Evolutionary conservation across 1,140 invertebrate genomes (phyloP).

Genomic region (Acyrthosiphon pisum): DNA sequence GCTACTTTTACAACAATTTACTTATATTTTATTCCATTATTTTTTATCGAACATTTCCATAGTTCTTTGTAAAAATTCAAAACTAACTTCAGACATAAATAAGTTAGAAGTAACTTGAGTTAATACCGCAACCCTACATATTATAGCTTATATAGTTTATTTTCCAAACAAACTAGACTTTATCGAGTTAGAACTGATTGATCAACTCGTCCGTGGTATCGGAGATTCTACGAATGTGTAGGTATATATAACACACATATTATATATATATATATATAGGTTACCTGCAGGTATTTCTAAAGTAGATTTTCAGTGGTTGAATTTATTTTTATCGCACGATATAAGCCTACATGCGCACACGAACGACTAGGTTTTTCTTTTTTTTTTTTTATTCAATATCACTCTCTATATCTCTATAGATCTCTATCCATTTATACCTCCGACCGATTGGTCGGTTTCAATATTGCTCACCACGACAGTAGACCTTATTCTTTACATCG

Average conservation of each 20-base stretch:
- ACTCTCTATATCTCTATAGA: neutral
- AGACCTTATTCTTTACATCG: neutral
- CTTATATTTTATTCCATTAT: constrained; percentile 4
- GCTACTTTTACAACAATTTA: neutral
- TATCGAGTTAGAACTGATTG: neutral
- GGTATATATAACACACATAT: neutral
- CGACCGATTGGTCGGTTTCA: neutral
- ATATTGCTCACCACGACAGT: neutral
- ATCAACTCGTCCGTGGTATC: neutral
- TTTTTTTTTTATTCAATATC: neutral
- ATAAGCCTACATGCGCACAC: neutral
- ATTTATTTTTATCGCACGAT: neutral
- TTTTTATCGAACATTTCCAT: neutral
- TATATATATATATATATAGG: neutral
- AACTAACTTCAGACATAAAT: neutral
- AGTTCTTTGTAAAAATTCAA: neutral
- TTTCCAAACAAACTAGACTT: neutral
- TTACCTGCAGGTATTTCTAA: neutral
- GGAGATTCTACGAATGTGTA: neutral
- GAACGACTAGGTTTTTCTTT: neutral
- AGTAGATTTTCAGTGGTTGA: neutral
- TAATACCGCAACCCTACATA: neutral
- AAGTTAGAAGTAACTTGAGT: neutral
- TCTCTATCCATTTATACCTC: neutral
- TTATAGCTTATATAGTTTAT: neutral